These are phyloP conservation scores for Aurelia aurita DNA, from an alignment of 30 jellyfish, hydroid and myxozoan genomes.

Conservation along the genomic window DNA sequence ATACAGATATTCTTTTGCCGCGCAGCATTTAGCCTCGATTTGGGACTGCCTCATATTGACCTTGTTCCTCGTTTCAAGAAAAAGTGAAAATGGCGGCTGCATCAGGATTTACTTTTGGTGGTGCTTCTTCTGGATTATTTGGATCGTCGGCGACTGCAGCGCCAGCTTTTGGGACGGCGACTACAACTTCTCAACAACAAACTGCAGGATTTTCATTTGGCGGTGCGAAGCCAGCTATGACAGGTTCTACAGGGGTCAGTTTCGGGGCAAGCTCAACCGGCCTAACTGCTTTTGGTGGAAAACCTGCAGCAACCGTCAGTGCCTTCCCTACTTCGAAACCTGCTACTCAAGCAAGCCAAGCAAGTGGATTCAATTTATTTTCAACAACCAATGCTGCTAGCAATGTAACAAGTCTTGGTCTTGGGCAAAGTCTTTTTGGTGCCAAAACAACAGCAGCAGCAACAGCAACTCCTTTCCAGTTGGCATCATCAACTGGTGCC, in stretches of 20 bases:
- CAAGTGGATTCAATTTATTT: constrained; percentile 40
- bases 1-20: no score
- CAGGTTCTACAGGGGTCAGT: constrained; percentile 15
- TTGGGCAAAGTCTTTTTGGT: constrained; percentile 73
- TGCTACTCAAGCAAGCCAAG: constrained; percentile 23
- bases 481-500: constrained; percentile 44
- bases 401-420: constrained; percentile 31
- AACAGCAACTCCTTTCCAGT: constrained; percentile 65
- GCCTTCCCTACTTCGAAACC: constrained; percentile 52
- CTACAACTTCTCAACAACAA: constrained; percentile 28
- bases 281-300: constrained; percentile 27
- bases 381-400: constrained; percentile 21
- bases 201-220: constrained; percentile 46
- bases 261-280: constrained; percentile 38
- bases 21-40: no score
- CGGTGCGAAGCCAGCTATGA: constrained; percentile 30
- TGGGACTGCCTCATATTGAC: no score
- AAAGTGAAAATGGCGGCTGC: constrained; percentile 63
- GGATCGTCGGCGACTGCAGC: constrained; percentile 41
- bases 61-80: no score
- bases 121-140: constrained; percentile 46
- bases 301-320: constrained; percentile 63
- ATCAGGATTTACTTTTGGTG: constrained; percentile 21
- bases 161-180: constrained; percentile 61
- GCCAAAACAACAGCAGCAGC: constrained; percentile 44